phyloP scores from a whole-genome alignment of 2,888 invertebrate genomes.

The Dasypogon diadema region DNA sequence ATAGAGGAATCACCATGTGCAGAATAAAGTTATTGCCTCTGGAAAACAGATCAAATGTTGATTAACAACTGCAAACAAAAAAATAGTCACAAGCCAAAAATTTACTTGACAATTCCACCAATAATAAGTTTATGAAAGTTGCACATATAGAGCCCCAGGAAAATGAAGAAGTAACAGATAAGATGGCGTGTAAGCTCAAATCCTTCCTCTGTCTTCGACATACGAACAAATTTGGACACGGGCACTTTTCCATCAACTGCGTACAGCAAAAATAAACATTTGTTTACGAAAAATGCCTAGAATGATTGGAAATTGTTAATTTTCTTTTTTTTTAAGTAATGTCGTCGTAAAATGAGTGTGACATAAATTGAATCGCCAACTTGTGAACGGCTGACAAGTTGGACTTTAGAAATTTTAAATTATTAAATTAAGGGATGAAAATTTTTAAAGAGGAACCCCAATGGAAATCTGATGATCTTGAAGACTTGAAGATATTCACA shows the following conservation, averaged over 20 bases:
- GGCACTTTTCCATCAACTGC: constrained; percentile 47
- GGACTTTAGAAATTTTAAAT: too few species aligned
- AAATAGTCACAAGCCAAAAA: too few species aligned
- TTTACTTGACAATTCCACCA: neutral
- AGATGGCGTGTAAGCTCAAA: constrained; percentile 39
- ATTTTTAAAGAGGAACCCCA: too few species aligned
- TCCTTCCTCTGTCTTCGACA: constrained; percentile 51
- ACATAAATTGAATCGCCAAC: neutral
- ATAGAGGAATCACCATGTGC: neutral
- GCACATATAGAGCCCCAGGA: neutral
- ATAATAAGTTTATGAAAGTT: neutral
- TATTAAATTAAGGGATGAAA: too few species aligned
- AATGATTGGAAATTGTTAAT: neutral
- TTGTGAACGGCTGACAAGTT: neutral
- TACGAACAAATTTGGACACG: constrained; percentile 48
- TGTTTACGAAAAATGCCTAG: constrained; percentile 44
- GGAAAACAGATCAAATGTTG: too few species aligned
- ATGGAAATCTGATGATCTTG: too few species aligned
- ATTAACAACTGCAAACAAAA: too few species aligned
- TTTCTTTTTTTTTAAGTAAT: neutral
- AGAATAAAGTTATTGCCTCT: neutral
- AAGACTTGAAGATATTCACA: too few species aligned
- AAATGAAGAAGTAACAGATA: constrained; percentile 2
- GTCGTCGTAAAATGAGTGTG: too few species aligned
- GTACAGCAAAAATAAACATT: constrained; percentile 40